These are phyloP conservation scores for Corythaixoides concolor DNA, from an alignment of 2,113 vertebrate species.

Conservation along the genomic window DNA sequence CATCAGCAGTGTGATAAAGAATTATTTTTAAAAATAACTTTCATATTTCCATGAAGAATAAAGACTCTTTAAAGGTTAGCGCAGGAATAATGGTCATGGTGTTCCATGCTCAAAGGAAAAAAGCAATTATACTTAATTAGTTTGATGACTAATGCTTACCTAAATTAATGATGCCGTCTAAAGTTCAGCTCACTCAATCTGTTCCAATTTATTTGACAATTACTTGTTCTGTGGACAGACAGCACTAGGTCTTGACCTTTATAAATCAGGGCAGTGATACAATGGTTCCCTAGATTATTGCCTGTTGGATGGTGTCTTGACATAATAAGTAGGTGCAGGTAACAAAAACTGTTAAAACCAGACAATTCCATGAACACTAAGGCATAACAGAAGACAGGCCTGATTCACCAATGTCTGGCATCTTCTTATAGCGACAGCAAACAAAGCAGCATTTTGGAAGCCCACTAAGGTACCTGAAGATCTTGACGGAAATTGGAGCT, in stretches of 20 bases:
- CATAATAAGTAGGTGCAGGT: neutral
- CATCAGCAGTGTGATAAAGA: neutral
- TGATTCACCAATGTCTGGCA: neutral
- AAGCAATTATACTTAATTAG: conserved; percentile 19
- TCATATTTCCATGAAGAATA: neutral
- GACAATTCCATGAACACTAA: neutral
- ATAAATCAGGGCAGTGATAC: neutral
- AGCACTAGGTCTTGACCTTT: conserved; percentile 12
- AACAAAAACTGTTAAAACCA: neutral
- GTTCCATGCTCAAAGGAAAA: neutral
- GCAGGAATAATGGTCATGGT: neutral
- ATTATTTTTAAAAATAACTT: neutral
- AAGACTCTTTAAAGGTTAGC: conserved; percentile 12
- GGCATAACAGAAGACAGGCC: neutral
- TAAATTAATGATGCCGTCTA: neutral
- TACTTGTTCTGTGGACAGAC: neutral
- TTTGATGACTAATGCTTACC: conserved; percentile 7
- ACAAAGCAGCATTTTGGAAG: neutral
- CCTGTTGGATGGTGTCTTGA: neutral
- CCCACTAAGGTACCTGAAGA: neutral
- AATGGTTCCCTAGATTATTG: neutral
- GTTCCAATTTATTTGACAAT: conserved; percentile 2
- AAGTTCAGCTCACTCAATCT: conserved; percentile 40
- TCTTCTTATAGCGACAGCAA: neutral
- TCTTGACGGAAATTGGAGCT: neutral